A percentile compares a stretch with the other conserved stretches of the same genome.
Conservation (phyloP, 2,888 invertebrate genomes). For the Apodemia duryi region DNA sequence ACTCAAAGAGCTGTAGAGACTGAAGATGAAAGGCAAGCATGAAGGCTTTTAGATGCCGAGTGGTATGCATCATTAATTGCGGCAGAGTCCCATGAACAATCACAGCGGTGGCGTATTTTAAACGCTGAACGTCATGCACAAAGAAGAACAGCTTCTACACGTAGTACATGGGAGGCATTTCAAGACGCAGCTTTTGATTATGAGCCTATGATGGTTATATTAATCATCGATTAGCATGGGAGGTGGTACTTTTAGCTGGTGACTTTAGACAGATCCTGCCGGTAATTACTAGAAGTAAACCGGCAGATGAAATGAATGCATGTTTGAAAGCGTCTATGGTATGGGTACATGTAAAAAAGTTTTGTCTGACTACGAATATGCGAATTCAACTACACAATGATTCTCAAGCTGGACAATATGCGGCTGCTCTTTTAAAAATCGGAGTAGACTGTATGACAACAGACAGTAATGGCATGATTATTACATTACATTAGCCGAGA, state of each 20-base stretch:
- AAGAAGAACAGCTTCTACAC: no score
- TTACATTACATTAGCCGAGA: constrained; percentile 26
- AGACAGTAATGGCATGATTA: constrained; percentile 31
- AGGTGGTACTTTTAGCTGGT: no score
- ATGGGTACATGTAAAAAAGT: no score
- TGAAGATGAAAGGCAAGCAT: no score
- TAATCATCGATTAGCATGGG: constrained; percentile 9
- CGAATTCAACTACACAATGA: constrained; percentile 32
- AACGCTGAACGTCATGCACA: neutral
- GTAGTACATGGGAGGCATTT: no score
- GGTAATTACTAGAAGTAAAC: no score
- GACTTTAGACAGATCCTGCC: no score
- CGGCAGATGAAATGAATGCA: no score
- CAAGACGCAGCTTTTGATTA: no score
- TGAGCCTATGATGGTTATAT: neutral
- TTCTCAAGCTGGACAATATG: constrained; percentile 28
- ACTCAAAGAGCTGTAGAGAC: constrained; percentile 1
- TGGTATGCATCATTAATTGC: no score
- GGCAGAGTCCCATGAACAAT: constrained; percentile 6
- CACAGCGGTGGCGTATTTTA: neutral
- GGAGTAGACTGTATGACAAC: constrained; percentile 32
- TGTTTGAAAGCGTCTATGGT: no score
- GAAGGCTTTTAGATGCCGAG: no score
- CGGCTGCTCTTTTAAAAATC: constrained; percentile 33
- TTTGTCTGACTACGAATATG: constrained; percentile 29